A percentile compares a stretch with the other conserved stretches of the same genome.
These are phyloP conservation scores for Peromyscus eremicus DNA, from an alignment of 2,797 vertebrate species.

Conservation along the genomic window DNA sequence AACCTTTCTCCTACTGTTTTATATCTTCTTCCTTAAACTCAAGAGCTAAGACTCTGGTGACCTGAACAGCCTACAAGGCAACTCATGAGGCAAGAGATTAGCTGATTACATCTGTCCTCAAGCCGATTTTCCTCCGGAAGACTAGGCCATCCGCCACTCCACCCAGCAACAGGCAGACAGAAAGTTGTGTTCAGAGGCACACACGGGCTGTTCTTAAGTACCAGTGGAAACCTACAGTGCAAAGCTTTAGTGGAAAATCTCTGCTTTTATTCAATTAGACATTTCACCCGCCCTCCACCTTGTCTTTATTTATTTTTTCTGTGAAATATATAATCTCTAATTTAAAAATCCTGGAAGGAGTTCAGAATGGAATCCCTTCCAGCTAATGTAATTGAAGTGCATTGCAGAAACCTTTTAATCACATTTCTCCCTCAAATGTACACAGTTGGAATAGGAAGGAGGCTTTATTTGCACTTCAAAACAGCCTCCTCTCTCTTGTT, in stretches of 20 bases:
- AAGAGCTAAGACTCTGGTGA: slow-evolving; percentile 43
- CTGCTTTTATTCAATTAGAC: slow-evolving; percentile 59
- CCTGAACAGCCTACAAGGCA: background rate
- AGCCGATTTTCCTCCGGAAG: background rate
- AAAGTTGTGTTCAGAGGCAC: slow-evolving; percentile 6
- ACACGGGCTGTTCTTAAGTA: slow-evolving; percentile 6
- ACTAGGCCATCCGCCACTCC: background rate
- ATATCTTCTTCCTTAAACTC: slow-evolving; percentile 51
- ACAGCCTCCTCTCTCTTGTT: slow-evolving; percentile 53
- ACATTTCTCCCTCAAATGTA: background rate
- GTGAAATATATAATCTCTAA: slow-evolving; percentile 72
- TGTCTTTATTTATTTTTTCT: slow-evolving; percentile 32
- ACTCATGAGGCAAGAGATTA: slow-evolving; percentile 3
- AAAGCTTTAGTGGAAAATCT: slow-evolving; percentile 27
- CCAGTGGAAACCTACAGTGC: background rate
- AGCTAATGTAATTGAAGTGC: slow-evolving; percentile 70
- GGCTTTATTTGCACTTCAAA: slow-evolving; percentile 55
- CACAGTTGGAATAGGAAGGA: slow-evolving; percentile 54
- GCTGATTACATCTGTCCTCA: background rate
- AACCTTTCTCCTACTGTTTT: slow-evolving; percentile 51
- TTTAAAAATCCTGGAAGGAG: slow-evolving; percentile 68
- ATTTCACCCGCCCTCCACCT: slow-evolving; percentile 31
- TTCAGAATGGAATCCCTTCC: slow-evolving; percentile 73
- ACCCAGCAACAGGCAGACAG: background rate
- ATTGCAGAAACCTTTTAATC: slow-evolving; percentile 72